Evolutionary conservation across 2,888 invertebrate genomes (phyloP).

Genomic region (Agrotis ipsilon): DNA sequence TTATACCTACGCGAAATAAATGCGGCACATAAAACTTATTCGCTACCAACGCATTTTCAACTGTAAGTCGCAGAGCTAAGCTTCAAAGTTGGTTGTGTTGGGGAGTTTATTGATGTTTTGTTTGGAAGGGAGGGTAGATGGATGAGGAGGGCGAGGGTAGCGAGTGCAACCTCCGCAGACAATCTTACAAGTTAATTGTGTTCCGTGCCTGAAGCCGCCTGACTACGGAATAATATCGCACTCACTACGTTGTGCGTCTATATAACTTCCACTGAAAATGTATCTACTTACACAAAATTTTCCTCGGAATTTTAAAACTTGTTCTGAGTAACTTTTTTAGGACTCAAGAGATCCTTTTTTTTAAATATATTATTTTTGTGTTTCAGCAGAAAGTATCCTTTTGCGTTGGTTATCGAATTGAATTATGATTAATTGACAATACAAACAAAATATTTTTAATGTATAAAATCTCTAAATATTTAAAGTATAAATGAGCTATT

Average conservation of each 20-base stretch:
- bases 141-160: conserved; percentile 86
- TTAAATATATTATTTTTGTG: neutral
- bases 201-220: conserved; percentile 88
- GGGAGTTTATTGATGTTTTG: conserved; percentile 90
- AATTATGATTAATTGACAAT: too few relatives aligned
- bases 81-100: conserved; percentile 68
- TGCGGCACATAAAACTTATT: conserved; percentile 90
- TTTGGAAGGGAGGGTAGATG: conserved; percentile 89
- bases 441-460: neutral
- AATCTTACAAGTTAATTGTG: conserved; percentile 92
- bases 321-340: conserved; percentile 13
- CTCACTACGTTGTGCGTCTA: conserved; percentile 68
- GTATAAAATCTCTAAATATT: conserved; percentile 1
- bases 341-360: neutral
- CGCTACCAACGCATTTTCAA: conserved; percentile 62
- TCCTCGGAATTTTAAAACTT: conserved; percentile 26
- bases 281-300: conserved; percentile 35
- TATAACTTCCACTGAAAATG: conserved; percentile 59
- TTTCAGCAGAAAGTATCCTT: too few relatives aligned
- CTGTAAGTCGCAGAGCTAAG: conserved; percentile 68
- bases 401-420: too few relatives aligned
- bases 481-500: conserved; percentile 16
- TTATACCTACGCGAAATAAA: conserved; percentile 91
- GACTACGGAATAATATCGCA: conserved; percentile 89
- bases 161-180: conserved; percentile 90